Evolutionary conservation across 2,113 vertebrate genomes (phyloP), one percentile per base, ranked within the genome.

Genomic region (Cheilinus undulatus): DNA sequence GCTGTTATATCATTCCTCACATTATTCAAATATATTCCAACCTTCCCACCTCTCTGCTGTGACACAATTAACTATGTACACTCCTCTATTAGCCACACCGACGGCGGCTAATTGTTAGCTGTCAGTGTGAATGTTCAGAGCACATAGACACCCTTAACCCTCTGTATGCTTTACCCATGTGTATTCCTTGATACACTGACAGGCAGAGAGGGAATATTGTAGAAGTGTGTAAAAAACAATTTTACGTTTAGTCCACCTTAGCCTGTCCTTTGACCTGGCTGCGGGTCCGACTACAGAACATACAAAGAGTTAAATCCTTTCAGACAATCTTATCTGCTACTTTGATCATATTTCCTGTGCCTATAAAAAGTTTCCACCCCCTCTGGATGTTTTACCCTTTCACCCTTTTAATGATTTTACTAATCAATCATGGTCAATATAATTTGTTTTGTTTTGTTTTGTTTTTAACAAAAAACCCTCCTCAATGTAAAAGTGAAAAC

Each of bases 11-110:
- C 76, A 76, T 76, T 78, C 32, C 62, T 71, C 76, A 77, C 65
- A 89, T 91, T 92, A 92, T 93, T 92, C 87, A 91, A 91, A 93
- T 91, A 52, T 76, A 90, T 91, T 92, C 89, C 88, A 45, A 86
- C 88, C 89, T 92, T 89, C 74, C 86, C 78, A 90, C 86, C 83
- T 77, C 67, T 75, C 80, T 79, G 73, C 80, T 88, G 82, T 85
- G 87, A 87, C 78, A 88, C 86, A 92, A 92, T 90, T 87, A 92
- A 86, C 86, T 82, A 87, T 80, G 86, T 83, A 87, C 79, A 89
- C 84, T 92, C 84, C 78, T 91, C 77, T 78, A 91, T 92, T 91
- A 91, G 90, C 78, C 75, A 75, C 59, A 74, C 81, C 54, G 77
- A 78, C 50, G n/a, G 46, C 76, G 57, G 88, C 83, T 93, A 92